Conservation (phyloP, 2,113 vertebrate genomes). For the Cynopterus brachyotis region DNA sequence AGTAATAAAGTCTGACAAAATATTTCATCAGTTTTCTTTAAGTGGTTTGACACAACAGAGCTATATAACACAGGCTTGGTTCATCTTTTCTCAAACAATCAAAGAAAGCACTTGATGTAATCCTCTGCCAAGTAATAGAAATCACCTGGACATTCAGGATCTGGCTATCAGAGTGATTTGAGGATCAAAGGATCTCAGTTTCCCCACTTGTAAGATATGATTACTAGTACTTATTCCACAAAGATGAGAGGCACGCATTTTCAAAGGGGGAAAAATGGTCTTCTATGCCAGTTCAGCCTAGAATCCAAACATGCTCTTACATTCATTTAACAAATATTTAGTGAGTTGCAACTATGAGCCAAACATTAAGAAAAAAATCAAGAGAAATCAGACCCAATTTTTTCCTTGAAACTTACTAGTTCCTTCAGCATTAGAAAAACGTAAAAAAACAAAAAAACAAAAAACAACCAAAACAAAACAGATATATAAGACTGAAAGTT, state of each 20-base stretch:
- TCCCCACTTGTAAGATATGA: not conserved
- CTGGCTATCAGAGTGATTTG: not conserved
- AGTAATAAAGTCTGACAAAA: not conserved
- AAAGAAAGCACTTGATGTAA: not conserved
- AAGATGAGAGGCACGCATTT: not conserved
- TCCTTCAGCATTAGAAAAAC: not conserved
- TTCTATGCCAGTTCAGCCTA: not conserved
- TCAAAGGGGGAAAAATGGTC: not conserved
- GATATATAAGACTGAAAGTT: not conserved
- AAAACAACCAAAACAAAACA: not conserved
- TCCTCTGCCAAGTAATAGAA: not conserved
- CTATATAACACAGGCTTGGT: not conserved
- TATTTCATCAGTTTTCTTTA: not conserved
- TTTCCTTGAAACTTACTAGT: not conserved
- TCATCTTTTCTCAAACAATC: not conserved
- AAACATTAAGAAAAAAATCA: conserved; percentile 14
- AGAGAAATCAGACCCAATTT: not conserved
- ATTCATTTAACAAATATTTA: not conserved
- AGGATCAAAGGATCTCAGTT: not conserved
- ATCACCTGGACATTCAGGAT: not conserved
- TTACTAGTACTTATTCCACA: not conserved
- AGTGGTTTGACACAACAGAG: not conserved
- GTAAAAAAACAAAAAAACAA: too few species aligned
- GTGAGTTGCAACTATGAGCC: not conserved
- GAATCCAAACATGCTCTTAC: not conserved